Evolutionary conservation across 2,888 invertebrate genomes (phyloP).

Genomic region (Drosophila gaucha): DNA sequence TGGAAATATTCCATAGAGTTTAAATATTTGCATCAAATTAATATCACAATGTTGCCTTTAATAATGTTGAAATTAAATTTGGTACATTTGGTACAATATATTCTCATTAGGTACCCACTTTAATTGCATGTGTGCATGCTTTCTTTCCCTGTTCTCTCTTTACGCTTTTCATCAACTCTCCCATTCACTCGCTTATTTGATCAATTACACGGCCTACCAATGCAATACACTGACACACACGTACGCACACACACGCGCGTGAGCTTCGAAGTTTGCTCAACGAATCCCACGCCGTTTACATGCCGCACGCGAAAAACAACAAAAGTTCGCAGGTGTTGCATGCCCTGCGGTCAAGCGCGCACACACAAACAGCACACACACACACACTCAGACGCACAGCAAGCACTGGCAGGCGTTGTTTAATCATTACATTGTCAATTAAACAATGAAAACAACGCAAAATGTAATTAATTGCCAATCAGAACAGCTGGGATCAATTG

Average conservation of each 20-base stretch:
- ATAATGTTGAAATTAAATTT: neutral
- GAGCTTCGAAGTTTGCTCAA: constrained; percentile 2
- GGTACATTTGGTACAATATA: neutral
- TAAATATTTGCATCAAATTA: too few relatives aligned
- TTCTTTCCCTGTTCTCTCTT: neutral
- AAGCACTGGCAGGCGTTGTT: constrained; percentile 5
- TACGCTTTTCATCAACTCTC: neutral
- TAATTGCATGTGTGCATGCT: neutral
- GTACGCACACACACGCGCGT: neutral
- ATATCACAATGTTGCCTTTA: neutral
- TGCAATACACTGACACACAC: neutral
- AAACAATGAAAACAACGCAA: constrained; percentile 15
- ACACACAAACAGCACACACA: constrained; percentile 9
- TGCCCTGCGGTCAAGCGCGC: constrained; percentile 5
- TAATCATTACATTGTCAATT: constrained; percentile 12
- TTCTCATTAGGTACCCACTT: too few relatives aligned
- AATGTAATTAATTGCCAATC: constrained; percentile 19
- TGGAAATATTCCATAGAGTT: too few relatives aligned
- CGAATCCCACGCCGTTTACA: constrained; percentile 10
- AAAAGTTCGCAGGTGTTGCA: constrained; percentile 11
- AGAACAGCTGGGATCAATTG: constrained; percentile 8
- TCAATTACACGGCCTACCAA: neutral
- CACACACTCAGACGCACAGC: constrained; percentile 13
- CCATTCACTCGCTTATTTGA: constrained; percentile 1
- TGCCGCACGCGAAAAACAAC: constrained; percentile 1